Base-by-base conservation (phyloP, 2,888 invertebrate genomes). In the Lycophotia porphyrea region DNA sequence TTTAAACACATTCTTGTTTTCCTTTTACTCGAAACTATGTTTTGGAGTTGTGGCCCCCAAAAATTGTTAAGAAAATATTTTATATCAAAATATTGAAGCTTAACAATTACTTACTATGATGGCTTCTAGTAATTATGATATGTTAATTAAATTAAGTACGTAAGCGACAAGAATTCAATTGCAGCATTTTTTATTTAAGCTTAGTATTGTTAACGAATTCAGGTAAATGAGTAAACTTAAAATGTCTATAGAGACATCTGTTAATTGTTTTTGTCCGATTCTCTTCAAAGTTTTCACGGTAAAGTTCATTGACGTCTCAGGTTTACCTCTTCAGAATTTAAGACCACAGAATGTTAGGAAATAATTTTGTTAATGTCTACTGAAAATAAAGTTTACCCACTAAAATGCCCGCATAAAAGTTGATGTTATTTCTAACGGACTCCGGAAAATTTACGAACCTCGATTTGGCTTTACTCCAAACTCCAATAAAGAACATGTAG, bases 191-290 rank as follows among this genome's bases (percentile, higher is more conserved):
- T n/a, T 52, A 11, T 34, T 31, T 34, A 21, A 9, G 8, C 58
- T 21, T 9, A 58, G 31, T 18, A 36, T 61, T 36, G 13, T 24
- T 7, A 2, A 36, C 36, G n/a, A 61, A 21, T 60, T 60, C 58
- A 18, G 31, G 34, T n/a, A 18, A 44, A 24, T 34, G n/a, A 64
- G 64, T 9, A 21, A n/a, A n/a, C 55, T 42, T 31, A 36, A 73
- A 42, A 13, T 44, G 34, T 60, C 18, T 47, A 24, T 27, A 27
- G 21, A 52, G 34, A 55, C 47, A 73, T 36, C 44, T 78, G 78
- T 78, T 47, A 66, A 63, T 55, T 78, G 61, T 73, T 78, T 73
- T 78, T 55, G 61, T 47, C 78, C 55, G 47, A 63, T 44, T 52
- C 31, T 52, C 2, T 39, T 34, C 13, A 72, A 77, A 36, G 44